These are phyloP conservation scores for Nothobranchius kuhntae DNA, from an alignment of 2,113 vertebrate genomes.

Conservation along the genomic window DNA sequence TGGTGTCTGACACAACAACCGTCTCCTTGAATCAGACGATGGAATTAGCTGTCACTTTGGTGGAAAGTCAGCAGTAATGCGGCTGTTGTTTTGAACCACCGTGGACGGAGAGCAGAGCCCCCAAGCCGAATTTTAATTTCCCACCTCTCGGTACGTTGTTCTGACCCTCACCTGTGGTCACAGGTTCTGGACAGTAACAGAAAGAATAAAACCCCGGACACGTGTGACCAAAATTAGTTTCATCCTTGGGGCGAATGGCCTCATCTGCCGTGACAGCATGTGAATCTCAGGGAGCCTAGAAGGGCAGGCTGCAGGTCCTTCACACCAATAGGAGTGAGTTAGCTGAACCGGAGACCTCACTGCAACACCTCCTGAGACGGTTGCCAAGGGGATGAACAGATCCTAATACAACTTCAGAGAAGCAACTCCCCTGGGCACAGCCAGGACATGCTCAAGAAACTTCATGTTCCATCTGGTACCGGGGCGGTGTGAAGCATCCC, in stretches of 20 bases:
- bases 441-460: constrained; percentile 27
- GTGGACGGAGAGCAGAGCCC: constrained; percentile 13
- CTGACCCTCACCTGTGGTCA: constrained; percentile 43
- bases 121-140: constrained; percentile 34
- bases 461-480: constrained; percentile 36
- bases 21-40: constrained; percentile 55
- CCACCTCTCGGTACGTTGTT: constrained; percentile 44
- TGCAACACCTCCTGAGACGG: constrained; percentile 41
- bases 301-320: constrained; percentile 29
- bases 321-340: constrained; percentile 33
- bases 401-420: constrained; percentile 21
- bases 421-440: constrained; percentile 32
- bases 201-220: constrained; percentile 33
- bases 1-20: constrained; percentile 19
- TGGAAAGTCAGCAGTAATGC: constrained; percentile 31
- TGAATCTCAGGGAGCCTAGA: constrained; percentile 22
- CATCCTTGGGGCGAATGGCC: constrained; percentile 40
- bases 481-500: constrained; percentile 17
- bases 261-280: constrained; percentile 30
- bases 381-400: constrained; percentile 27
- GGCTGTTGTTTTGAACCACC: constrained; percentile 16
- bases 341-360: constrained; percentile 42
- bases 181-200: constrained; percentile 40
- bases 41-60: constrained; percentile 46
- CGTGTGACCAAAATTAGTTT: constrained; percentile 45